Conservation (phyloP, 1,140 invertebrate genomes). For the Nephila pilipes region DNA sequence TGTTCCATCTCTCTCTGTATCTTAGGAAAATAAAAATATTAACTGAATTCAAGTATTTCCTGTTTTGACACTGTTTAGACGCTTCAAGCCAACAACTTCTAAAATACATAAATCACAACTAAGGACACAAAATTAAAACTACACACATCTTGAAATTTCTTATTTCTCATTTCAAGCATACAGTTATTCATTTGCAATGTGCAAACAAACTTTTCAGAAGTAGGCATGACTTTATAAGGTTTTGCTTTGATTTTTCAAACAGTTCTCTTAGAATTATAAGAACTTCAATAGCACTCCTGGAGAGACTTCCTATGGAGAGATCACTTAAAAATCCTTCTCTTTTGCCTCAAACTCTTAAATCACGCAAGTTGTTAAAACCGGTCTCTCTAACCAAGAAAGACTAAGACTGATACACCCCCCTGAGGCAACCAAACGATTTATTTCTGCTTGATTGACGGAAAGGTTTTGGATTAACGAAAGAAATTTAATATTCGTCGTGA, state of each 20-base stretch:
- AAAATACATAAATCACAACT: too few species aligned
- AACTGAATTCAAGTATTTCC: too few species aligned
- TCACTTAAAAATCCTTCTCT: slow-evolving; percentile 47
- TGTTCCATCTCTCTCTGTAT: too few species aligned
- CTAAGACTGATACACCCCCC: slow-evolving; percentile 26
- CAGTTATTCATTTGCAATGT: neutral
- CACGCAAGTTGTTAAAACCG: slow-evolving; percentile 34
- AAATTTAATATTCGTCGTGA: slow-evolving; percentile 65
- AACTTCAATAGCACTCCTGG: neutral
- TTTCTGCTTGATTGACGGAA: slow-evolving; percentile 70
- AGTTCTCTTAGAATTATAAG: neutral
- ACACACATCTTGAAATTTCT: neutral
- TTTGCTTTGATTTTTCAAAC: slow-evolving; percentile 27
- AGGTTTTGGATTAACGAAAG: slow-evolving; percentile 69
- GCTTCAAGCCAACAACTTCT: too few species aligned
- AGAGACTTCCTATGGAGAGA: neutral
- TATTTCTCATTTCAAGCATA: neutral
- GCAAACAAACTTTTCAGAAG: neutral
- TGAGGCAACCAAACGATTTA: slow-evolving; percentile 43
- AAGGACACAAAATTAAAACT: too few species aligned
- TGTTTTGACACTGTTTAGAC: too few species aligned
- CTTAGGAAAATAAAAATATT: too few species aligned
- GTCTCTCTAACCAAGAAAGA: slow-evolving; percentile 16
- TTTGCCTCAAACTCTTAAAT: slow-evolving; percentile 19
- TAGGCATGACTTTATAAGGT: neutral